phyloP scores from a whole-genome alignment of 2,797 vertebrate genomes.

The Halcyon badia region DNA sequence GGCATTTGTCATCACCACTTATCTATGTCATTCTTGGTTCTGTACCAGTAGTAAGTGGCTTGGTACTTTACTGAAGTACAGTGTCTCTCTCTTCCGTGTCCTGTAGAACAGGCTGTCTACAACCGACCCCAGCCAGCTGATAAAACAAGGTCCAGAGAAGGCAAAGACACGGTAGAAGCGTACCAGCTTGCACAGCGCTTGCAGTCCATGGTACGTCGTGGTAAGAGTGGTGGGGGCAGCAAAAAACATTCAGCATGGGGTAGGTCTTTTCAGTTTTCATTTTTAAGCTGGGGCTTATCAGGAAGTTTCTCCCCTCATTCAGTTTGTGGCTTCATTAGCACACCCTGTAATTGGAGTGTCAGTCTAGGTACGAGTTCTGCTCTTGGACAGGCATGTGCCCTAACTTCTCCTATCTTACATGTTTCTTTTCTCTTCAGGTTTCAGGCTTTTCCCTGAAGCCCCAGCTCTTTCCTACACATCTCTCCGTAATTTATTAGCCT shows the following conservation, averaged over 20 bases:
- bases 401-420: neutral
- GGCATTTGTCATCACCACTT: neutral
- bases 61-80: neutral
- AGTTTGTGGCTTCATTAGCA: neutral
- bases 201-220: constrained; percentile 90
- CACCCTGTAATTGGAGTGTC: neutral
- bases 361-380: neutral
- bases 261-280: too few relatives aligned
- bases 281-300: neutral
- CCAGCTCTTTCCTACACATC: neutral
- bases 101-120: constrained; percentile 93
- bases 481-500: neutral
- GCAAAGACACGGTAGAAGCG: constrained; percentile 88
- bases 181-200: constrained; percentile 94
- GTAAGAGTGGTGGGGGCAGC: neutral
- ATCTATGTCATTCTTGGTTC: rapidly evolving
- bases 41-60: neutral
- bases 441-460: neutral
- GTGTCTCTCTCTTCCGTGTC: neutral
- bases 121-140: constrained; percentile 90
- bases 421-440: neutral
- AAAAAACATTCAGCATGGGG: rapidly evolving
- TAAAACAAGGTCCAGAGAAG: constrained; percentile 86
- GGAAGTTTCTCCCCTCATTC: neutral
- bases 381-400: neutral